Conservation (phyloP, 1,140 invertebrate genomes). For the Solenopsis fugax region DNA sequence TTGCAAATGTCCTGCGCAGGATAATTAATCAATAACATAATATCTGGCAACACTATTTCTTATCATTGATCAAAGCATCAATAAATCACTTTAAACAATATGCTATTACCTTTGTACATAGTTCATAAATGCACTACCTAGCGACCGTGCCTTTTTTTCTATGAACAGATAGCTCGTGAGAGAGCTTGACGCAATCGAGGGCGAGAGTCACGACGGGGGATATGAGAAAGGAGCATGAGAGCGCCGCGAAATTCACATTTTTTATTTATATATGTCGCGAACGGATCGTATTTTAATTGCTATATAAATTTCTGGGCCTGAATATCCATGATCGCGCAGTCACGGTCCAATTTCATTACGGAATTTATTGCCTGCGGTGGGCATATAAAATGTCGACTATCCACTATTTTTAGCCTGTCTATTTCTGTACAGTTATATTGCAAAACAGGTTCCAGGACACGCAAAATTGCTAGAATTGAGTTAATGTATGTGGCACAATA, state of each 20-base stretch:
- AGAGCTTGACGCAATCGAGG: not conserved
- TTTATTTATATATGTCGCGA: conserved; percentile 38
- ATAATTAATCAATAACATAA: conserved; percentile 23
- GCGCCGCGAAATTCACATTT: not conserved
- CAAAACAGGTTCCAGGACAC: conserved; percentile 2
- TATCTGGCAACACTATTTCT: not conserved
- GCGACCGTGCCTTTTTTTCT: not conserved
- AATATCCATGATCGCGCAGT: conserved; percentile 27
- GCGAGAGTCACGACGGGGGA: not conserved
- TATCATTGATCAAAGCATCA: not conserved
- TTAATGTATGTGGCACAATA: not conserved
- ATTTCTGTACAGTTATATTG: not conserved
- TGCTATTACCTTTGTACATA: not conserved
- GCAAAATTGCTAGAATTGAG: not conserved
- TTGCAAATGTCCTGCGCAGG: no score
- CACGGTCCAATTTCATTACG: conserved; percentile 67
- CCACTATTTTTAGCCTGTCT: conserved; percentile 26
- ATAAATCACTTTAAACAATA: conserved; percentile 35
- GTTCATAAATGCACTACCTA: conserved; percentile 5
- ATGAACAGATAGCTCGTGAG: not conserved
- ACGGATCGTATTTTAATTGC: conserved; percentile 62
- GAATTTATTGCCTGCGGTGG: conserved; percentile 31
- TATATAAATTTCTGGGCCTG: conserved; percentile 64
- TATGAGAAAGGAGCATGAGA: conserved; percentile 25
- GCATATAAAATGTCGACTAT: conserved; percentile 38